phyloP scores from a whole-genome alignment of 2,113 vertebrate species.

The Brachypteracias leptosomus region DNA sequence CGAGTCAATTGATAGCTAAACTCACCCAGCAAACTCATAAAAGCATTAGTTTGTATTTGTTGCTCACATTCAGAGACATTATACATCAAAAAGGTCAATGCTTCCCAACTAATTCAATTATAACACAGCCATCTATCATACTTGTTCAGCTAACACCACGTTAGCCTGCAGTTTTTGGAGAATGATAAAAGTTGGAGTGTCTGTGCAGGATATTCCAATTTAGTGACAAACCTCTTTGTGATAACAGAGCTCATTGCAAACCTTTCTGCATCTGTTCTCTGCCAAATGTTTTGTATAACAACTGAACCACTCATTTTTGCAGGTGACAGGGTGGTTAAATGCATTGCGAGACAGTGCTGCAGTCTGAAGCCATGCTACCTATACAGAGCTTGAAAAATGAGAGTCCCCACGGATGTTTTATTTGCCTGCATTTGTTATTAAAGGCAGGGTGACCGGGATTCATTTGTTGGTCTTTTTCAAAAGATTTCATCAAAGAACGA shows the following conservation, averaged over 20 bases:
- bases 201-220: not conserved
- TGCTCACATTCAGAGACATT: conserved; percentile 45
- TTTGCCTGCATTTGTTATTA: conserved; percentile 26
- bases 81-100: conserved; percentile 70
- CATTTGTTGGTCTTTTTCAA: conserved; percentile 15
- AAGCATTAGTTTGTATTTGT: conserved; percentile 66
- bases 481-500: conserved; percentile 5
- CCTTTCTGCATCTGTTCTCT: not conserved
- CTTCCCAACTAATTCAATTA: conserved; percentile 71
- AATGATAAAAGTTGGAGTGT: not conserved
- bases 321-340: not conserved
- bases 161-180: not conserved
- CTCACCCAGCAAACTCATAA: conserved; percentile 55
- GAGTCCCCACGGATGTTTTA: not conserved
- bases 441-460: not conserved
- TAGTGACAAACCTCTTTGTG: not conserved
- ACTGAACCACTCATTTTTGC: not conserved
- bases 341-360: not conserved
- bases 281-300: not conserved
- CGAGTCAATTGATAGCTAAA: conserved; percentile 33
- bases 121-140: conserved; percentile 53
- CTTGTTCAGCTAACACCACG: not conserved
- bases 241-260: not conserved
- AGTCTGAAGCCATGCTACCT: not conserved
- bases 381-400: not conserved